phyloP scores from a whole-genome alignment of 1,140 invertebrate species.

The Geopemphigus sp. region DNA sequence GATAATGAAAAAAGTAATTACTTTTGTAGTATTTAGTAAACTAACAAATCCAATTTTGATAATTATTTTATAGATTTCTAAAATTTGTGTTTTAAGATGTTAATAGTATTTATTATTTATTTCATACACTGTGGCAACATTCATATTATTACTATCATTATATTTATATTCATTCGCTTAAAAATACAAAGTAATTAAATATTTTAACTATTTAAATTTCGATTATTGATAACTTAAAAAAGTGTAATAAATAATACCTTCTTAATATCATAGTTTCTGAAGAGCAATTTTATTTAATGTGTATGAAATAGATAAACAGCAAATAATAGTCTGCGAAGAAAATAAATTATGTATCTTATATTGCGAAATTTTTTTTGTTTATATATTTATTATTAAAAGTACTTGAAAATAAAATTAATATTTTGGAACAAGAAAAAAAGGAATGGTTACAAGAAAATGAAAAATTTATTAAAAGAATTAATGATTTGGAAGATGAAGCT shows the following conservation, averaged over 20 bases:
- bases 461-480: constrained; percentile 18
- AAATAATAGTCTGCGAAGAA: background rate
- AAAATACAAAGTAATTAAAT: background rate
- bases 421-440: constrained; percentile 32
- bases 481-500: constrained; percentile 35
- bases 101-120: background rate
- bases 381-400: background rate
- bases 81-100: background rate
- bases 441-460: constrained; percentile 42
- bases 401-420: constrained; percentile 11
- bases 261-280: too few relatives aligned
- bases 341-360: too few relatives aligned
- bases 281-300: background rate
- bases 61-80: background rate
- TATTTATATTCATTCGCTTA: too few relatives aligned
- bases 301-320: background rate
- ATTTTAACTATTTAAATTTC: background rate
- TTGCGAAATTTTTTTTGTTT: too few relatives aligned
- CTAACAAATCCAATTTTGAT: background rate
- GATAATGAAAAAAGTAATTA: constrained; percentile 58
- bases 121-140: background rate
- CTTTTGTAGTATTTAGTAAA: background rate
- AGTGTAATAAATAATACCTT: background rate
- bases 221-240: background rate
- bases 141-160: background rate